Evolutionary conservation across 2,113 vertebrate species (phyloP).

Genomic region (Calonectris borealis): DNA sequence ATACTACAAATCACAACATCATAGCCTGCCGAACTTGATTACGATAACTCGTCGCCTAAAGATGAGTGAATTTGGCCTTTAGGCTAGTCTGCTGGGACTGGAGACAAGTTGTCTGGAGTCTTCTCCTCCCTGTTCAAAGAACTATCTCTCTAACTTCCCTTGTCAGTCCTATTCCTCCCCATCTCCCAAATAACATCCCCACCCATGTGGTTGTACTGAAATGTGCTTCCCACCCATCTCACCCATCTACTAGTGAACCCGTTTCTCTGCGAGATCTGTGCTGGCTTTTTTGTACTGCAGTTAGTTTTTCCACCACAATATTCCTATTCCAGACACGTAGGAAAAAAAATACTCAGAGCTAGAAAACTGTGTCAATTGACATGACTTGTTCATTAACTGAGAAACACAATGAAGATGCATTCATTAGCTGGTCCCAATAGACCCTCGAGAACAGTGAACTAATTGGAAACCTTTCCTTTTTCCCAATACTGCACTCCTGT

Average conservation of each 20-base stretch:
- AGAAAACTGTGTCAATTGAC: neutral
- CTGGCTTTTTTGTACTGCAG: neutral
- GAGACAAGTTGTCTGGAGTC: conserved; percentile 65
- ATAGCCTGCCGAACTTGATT: conserved; percentile 14
- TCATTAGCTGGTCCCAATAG: neutral
- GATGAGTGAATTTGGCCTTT: conserved; percentile 53
- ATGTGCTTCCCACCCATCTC: neutral
- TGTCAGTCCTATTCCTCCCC: conserved; percentile 5
- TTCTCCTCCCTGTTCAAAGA: conserved; percentile 42
- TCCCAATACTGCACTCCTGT: neutral
- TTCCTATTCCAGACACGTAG: neutral
- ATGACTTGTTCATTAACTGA: neutral
- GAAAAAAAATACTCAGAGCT: neutral
- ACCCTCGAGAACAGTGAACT: neutral
- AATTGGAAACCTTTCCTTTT: neutral
- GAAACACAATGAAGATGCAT: neutral
- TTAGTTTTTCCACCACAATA: neutral
- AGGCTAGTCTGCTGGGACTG: conserved; percentile 47
- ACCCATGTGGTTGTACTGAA: neutral
- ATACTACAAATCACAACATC: neutral
- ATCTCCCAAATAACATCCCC: conserved; percentile 1
- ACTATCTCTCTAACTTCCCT: neutral
- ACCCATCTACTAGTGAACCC: neutral
- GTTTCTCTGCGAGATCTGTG: neutral
- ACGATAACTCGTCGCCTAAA: conserved; percentile 30